These are phyloP conservation scores for Sympetrum striolatum DNA, from an alignment of 2,888 invertebrate genomes.

Conservation along the genomic window DNA sequence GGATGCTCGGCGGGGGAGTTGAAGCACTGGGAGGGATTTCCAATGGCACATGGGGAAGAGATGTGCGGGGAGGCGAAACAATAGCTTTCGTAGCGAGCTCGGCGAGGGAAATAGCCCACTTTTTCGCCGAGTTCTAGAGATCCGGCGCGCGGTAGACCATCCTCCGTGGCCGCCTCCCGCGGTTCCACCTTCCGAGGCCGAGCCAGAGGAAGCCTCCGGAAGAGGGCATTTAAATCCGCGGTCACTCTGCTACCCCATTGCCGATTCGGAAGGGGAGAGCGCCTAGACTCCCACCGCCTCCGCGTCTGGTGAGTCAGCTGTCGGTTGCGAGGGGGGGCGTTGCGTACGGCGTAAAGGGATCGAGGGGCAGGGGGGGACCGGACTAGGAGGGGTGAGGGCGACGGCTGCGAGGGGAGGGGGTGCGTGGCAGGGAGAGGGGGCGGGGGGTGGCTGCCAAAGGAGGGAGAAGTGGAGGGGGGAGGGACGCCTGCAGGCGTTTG, in stretches of 20 bases:
- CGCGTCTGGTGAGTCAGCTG: slow-evolving; percentile 42
- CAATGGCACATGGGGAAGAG: not conserved
- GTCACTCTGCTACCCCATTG: not conserved
- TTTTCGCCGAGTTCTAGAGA: not conserved
- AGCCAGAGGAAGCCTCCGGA: not conserved
- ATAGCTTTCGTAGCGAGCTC: not conserved
- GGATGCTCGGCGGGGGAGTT: not conserved
- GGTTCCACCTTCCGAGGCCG: not conserved
- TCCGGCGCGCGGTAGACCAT: not conserved
- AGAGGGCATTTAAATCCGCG: not conserved
- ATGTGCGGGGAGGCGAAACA: not conserved
- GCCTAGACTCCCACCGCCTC: slow-evolving; percentile 29
- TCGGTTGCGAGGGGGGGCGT: slow-evolving; percentile 5
- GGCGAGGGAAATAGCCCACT: not conserved
- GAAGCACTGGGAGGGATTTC: not conserved
- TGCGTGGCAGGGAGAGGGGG: not conserved
- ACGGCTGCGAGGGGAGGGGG: not conserved
- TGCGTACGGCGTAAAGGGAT: not conserved
- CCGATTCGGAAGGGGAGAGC: not conserved
- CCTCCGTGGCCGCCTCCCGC: not conserved
- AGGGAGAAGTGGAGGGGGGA: not conserved
- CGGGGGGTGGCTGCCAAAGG: not conserved
- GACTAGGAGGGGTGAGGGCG: not conserved
- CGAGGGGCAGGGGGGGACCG: not conserved
- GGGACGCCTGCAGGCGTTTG: slow-evolving; percentile 24